Evolutionary conservation across 2,797 vertebrate species (phyloP), one percentile per base, ranked within the genome.

Genomic region (Myripristis murdjan): DNA sequence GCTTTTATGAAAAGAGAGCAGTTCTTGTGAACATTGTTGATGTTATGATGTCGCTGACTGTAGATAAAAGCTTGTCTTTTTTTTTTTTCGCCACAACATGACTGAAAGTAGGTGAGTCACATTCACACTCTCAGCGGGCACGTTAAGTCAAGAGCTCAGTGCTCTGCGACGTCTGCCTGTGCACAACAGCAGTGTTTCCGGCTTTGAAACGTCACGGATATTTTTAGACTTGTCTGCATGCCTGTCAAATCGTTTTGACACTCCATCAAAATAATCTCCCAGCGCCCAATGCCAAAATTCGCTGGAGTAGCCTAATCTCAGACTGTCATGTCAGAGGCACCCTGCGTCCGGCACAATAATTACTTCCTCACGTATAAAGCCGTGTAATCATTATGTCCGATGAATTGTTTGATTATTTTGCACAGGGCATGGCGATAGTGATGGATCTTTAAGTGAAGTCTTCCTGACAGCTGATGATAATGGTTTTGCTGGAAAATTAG

Each of bases 181-280:
- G 59, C 47, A 48, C 47, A 39, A 46, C 68, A 46, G 62, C 60
- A 37, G 51, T 48, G 83, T 83, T 89, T 86, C 85, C 89, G 88
- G 77, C 66, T 81, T 46, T 69, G 54, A 62, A 75, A 89, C 88
- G 86, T 91, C 90, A 90, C 56, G 44, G 85, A 46, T 93, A 93
- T 92, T 93, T 93, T 91, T 93, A 91, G 89, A 82, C 0, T n/a
- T 26, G 70, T 91, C 85, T 74, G 77, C 57, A 48, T 75, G 83
- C 73, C 82, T 82, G 89, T 92, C 89, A 90, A 75, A 93, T 92
- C 85, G 79, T 86, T 90, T 60, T 84, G 91, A 89, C 89, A 75
- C 70, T 49, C 81, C 70, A 73, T 86, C 81, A 82, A 87, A 90
- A 90, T 88, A 79, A 92, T 85, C 87, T 57, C 70, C 75, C 47